phyloP scores from a whole-genome alignment of 2,113 vertebrate genomes.

The Emydocephalus ijimae region DNA sequence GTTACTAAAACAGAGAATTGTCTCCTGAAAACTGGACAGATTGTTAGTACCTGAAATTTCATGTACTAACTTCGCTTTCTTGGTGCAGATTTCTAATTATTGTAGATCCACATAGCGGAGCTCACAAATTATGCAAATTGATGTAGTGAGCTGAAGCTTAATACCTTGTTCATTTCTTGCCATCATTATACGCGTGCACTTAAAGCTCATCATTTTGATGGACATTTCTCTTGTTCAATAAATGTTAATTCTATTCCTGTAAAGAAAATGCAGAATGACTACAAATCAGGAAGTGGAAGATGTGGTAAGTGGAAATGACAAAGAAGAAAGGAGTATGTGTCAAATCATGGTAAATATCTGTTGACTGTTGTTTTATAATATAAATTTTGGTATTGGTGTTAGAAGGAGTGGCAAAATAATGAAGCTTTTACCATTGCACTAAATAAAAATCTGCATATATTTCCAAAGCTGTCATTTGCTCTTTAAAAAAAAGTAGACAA shows the following conservation, averaged over 20 bases:
- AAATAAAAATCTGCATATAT: constrained; percentile 28
- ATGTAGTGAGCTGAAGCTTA: neutral
- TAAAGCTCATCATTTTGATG: neutral
- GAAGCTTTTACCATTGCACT: constrained; percentile 28
- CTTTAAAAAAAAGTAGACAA: neutral
- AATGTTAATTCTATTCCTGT: constrained; percentile 32
- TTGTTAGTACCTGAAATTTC: neutral
- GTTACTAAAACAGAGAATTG: neutral
- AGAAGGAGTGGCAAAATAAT: constrained; percentile 13
- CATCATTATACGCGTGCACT: neutral
- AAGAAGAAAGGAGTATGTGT: constrained; percentile 11
- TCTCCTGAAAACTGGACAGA: neutral
- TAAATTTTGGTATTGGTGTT: neutral
- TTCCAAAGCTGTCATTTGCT: constrained; percentile 10
- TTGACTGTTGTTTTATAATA: constrained; percentile 34
- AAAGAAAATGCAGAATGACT: constrained; percentile 24
- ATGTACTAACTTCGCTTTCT: neutral
- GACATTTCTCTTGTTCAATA: neutral
- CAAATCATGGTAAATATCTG: neutral
- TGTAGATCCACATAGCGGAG: neutral
- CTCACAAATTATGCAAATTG: neutral
- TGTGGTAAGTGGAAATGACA: constrained; percentile 20
- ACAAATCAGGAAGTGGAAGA: neutral
- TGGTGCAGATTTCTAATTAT: neutral
- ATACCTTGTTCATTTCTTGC: neutral